Evolutionary conservation across 2,113 vertebrate species (phyloP).

Genomic region (Naja naja): DNA sequence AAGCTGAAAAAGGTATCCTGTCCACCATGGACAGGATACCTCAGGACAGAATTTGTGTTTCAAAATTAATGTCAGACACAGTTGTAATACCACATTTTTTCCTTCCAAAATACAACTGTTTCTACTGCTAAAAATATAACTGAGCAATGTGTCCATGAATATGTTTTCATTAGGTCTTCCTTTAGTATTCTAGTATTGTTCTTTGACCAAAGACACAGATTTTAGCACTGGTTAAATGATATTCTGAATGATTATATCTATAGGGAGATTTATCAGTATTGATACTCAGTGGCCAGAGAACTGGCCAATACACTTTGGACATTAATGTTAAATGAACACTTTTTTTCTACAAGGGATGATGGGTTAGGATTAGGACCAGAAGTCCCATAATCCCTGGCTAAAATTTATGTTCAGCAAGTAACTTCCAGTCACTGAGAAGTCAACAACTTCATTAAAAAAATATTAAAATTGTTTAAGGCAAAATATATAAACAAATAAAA

Average conservation of each 20-base stretch:
- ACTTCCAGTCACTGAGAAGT: background rate
- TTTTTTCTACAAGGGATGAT: background rate
- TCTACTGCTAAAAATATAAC: background rate
- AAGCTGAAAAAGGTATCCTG: background rate
- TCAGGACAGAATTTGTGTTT: background rate
- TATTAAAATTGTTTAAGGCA: background rate
- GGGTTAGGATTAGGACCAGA: background rate
- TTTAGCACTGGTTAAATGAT: background rate
- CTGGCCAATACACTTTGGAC: background rate
- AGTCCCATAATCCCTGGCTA: background rate
- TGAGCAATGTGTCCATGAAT: background rate
- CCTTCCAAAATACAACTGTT: background rate
- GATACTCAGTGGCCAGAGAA: background rate
- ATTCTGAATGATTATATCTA: background rate
- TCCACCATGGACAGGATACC: background rate
- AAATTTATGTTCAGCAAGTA: background rate
- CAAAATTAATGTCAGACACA: background rate
- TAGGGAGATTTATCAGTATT: background rate
- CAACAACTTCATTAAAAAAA: background rate
- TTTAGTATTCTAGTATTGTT: background rate
- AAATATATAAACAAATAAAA: background rate
- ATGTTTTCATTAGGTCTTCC: background rate
- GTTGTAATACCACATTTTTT: no score
- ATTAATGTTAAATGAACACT: background rate
- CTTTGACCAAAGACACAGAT: background rate